These are phyloP conservation scores for Clostera curtula DNA, from an alignment of 2,888 invertebrate species.

Conservation along the genomic window DNA sequence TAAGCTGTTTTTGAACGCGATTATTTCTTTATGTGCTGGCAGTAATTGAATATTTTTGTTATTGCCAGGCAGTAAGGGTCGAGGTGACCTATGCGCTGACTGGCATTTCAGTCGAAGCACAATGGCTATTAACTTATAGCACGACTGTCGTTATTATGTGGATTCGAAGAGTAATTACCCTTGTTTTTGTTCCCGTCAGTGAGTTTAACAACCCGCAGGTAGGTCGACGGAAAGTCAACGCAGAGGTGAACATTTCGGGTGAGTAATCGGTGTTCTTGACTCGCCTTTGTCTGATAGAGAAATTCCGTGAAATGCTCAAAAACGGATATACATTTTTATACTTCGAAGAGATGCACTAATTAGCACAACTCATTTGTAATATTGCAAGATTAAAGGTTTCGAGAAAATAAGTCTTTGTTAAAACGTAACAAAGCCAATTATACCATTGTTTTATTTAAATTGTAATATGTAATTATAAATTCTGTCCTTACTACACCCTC, in stretches of 20 bases:
- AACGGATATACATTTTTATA: slow-evolving; percentile 2
- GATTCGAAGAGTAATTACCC: slow-evolving; percentile 39
- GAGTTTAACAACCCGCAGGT: slow-evolving; percentile 63
- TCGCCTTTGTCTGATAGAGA: slow-evolving; percentile 25
- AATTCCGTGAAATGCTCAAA: slow-evolving; percentile 6
- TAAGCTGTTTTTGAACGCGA: no score
- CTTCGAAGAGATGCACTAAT: no score
- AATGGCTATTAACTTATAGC: slow-evolving; percentile 30
- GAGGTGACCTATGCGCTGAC: neutral
- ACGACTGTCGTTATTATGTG: slow-evolving; percentile 27
- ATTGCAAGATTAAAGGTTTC: no score
- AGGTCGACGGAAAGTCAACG: slow-evolving; percentile 62
- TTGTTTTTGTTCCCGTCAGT: slow-evolving; percentile 50
- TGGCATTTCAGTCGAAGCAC: slow-evolving; percentile 7
- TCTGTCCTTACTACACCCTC: no score
- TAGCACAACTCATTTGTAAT: no score
- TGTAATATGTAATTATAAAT: no score
- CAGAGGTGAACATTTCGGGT: slow-evolving; percentile 40
- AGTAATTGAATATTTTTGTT: no score
- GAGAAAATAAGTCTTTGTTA: no score
- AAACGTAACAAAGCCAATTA: no score
- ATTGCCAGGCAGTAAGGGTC: neutral
- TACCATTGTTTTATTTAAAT: no score
- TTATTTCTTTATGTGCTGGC: no score
- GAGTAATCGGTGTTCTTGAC: slow-evolving; percentile 39